These are phyloP conservation scores for Scaptomyza pallida DNA, from an alignment of 1,140 invertebrate genomes.

Conservation along the genomic window DNA sequence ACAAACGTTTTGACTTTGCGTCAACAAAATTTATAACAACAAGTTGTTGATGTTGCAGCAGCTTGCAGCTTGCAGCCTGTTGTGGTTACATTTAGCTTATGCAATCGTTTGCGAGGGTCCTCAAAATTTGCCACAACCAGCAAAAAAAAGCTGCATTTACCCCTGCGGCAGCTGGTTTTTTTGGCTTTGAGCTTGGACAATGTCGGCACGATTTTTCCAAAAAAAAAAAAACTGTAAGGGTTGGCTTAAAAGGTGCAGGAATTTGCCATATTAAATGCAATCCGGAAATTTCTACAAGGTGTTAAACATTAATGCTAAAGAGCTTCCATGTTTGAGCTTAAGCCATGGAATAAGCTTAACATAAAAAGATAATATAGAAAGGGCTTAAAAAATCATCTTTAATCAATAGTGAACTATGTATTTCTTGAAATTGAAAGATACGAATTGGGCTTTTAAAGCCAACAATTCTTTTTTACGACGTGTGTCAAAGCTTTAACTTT, in stretches of 20 bases:
- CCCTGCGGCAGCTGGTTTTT: neutral
- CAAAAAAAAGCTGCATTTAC: neutral
- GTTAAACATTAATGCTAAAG: neutral
- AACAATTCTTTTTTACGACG: too few species aligned
- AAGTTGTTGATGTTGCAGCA: slow-evolving; percentile 58
- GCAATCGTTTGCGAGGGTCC: slow-evolving; percentile 7
- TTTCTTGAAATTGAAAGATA: too few species aligned
- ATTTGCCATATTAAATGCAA: neutral
- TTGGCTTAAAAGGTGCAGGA: neutral
- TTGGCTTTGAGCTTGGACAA: neutral
- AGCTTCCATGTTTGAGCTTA: too few species aligned
- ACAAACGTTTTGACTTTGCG: slow-evolving; percentile 75
- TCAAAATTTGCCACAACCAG: slow-evolving; percentile 9
- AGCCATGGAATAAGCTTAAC: too few species aligned
- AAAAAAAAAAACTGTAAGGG: neutral
- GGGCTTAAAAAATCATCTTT: too few species aligned
- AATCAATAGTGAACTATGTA: too few species aligned
- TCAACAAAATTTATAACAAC: slow-evolving; percentile 76
- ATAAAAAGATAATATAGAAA: too few species aligned
- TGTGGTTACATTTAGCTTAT: slow-evolving; percentile 27
- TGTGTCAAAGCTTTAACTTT: too few species aligned
- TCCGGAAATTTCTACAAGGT: neutral
- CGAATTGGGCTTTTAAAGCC: too few species aligned
- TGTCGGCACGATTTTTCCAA: slow-evolving; percentile 7
- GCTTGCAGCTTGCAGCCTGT: slow-evolving; percentile 39